Base-by-base conservation (phyloP, 2,888 invertebrate genomes). In the Caenorhabditis imperialis region DNA sequence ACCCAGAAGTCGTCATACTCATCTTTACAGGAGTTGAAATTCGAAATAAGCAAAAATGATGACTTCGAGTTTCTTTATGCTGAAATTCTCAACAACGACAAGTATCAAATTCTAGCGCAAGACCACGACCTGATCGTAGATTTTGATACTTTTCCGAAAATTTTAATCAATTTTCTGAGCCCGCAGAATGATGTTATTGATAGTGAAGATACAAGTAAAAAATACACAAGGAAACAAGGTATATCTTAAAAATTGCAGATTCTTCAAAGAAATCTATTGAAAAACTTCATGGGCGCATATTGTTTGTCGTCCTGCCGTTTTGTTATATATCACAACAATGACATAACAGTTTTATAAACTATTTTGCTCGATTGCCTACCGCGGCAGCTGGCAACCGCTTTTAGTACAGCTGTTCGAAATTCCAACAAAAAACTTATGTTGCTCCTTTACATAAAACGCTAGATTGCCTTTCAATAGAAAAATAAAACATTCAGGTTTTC, bases 31-130 rank as follows among this genome's bases (percentile, higher is more conserved):
- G 74, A 74, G 47, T 33, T 74, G 33, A 60, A 57, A 47, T 69
- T 74, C 27, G 74, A 74, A 22, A 47, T 74, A 4, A 62, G 62
- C 20, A 54, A 61, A 3, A 8, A 44, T 8, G 69, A 74, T 42
- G 74, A 74, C 30, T 74, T 47, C 20, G 74, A 74, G n/a, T 74
- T 74, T 42, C 50, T 74, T 1, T 74, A 47, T 37, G 61, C 74
- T 8, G 74, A 69, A 23, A 35, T 30, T 0, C 7, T 74, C 2
- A 74, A 74, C 33, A 67, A 74, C 38, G 74, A 69, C 8, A 69
- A 62, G 27, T 74, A 74, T 53, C 74, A 74, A 23, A 27, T 16
- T 20, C 48, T 73, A 3, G 73, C 73, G 1, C 30, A 40, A 33
- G 54, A 65, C 22, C 65, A 63, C 45, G 73, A 73, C 27, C 20